Conservation (phyloP, 2,797 vertebrate species). For the Manis javanica region DNA sequence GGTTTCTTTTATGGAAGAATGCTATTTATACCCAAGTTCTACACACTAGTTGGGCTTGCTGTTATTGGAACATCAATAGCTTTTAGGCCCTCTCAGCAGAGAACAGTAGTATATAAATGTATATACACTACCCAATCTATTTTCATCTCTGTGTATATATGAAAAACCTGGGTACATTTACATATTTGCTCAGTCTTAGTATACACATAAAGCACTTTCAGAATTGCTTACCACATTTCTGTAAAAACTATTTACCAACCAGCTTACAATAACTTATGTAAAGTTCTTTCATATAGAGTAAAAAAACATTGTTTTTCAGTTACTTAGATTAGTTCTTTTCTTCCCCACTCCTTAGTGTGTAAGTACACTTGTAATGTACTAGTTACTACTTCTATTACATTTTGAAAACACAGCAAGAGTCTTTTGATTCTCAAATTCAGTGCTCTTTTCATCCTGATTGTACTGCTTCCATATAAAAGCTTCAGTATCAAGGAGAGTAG, state of each 20-base stretch:
- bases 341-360: neutral
- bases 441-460: neutral
- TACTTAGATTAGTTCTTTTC: neutral
- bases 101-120: neutral
- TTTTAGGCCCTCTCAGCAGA: slow-evolving; percentile 2
- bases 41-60: neutral
- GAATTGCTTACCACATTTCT: neutral
- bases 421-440: neutral
- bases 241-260: neutral
- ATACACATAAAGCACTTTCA: neutral
- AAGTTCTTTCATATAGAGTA: neutral
- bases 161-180: neutral
- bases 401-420: neutral
- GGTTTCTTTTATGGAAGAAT: neutral
- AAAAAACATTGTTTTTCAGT: neutral
- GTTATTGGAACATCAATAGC: neutral
- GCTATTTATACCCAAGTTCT: neutral
- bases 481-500: neutral
- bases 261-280: neutral
- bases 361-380: neutral
- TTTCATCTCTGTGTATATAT: neutral
- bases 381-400: neutral
- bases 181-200: neutral
- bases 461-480: neutral
- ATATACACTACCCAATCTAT: neutral